These are phyloP conservation scores for Papilio machaon DNA, from an alignment of 1,140 invertebrate genomes.

Conservation along the genomic window DNA sequence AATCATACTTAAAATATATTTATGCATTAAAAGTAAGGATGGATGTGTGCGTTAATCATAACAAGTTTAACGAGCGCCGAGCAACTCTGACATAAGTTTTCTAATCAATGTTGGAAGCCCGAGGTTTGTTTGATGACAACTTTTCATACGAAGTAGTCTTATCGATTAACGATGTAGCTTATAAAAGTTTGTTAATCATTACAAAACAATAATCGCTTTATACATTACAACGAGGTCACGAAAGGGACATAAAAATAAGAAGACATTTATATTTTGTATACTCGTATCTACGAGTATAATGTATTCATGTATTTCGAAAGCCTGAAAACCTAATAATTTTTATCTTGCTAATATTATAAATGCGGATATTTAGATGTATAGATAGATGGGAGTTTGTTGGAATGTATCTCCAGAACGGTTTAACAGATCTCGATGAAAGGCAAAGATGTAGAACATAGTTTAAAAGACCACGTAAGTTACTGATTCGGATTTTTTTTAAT, in stretches of 20 bases:
- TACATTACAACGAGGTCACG: background rate
- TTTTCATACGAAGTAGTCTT: slow-evolving; percentile 34
- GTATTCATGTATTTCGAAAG: no score
- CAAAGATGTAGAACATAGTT: no score
- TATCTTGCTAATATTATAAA: no score
- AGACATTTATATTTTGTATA: no score
- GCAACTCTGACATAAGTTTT: slow-evolving; percentile 38
- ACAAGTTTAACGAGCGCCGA: slow-evolving; percentile 36
- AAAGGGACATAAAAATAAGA: background rate
- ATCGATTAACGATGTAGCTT: slow-evolving; percentile 28
- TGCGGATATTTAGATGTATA: no score
- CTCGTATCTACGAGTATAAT: no score
- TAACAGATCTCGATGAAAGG: no score
- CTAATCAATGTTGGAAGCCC: slow-evolving; percentile 37
- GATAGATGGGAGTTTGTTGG: no score
- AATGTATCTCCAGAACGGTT: no score
- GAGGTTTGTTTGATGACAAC: slow-evolving; percentile 37
- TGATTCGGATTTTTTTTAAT: no score
- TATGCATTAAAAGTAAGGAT: slow-evolving; percentile 33
- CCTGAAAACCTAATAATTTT: no score
- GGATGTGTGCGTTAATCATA: slow-evolving; percentile 35
- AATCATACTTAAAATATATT: slow-evolving; percentile 23
- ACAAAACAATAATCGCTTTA: slow-evolving; percentile 24
- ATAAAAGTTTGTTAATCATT: slow-evolving; percentile 25
- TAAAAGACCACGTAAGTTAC: no score